Conservation (phyloP, 2,113 vertebrate genomes). For the Daphoenositta chrysoptera region DNA sequence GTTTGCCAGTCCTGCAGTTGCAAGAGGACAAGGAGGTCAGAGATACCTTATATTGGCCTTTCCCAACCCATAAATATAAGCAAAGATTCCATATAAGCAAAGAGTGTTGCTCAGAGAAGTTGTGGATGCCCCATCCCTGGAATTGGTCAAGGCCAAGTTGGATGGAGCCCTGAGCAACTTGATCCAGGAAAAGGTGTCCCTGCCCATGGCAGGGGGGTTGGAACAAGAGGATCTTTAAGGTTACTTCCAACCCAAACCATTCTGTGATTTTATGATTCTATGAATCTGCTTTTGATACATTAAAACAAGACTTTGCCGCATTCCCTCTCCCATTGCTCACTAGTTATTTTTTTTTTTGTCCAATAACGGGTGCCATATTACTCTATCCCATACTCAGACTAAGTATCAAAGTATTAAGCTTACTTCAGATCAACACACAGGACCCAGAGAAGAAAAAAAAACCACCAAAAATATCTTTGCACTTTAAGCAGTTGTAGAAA, state of each 20-base stretch:
- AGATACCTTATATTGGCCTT: background rate
- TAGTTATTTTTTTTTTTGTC: background rate
- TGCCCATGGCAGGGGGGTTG: background rate
- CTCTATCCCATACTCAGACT: background rate
- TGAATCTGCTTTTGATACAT: background rate
- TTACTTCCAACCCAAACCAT: background rate
- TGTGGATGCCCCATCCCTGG: background rate
- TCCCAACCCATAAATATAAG: background rate
- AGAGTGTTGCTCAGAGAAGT: background rate
- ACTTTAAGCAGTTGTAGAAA: background rate
- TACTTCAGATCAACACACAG: background rate
- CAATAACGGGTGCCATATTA: background rate
- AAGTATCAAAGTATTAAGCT: background rate
- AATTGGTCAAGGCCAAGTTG: background rate
- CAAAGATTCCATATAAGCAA: background rate
- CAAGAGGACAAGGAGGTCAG: background rate
- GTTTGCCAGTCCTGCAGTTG: background rate
- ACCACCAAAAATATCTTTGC: background rate
- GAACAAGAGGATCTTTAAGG: background rate
- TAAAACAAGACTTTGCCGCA: background rate
- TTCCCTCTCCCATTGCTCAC: background rate
- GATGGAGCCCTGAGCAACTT: background rate
- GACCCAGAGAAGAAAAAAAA: background rate
- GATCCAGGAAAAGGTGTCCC: background rate
- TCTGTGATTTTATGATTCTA: background rate